Evolutionary conservation across 2,888 invertebrate genomes (phyloP).

Genomic region (Ecdyonurus torrentis): DNA sequence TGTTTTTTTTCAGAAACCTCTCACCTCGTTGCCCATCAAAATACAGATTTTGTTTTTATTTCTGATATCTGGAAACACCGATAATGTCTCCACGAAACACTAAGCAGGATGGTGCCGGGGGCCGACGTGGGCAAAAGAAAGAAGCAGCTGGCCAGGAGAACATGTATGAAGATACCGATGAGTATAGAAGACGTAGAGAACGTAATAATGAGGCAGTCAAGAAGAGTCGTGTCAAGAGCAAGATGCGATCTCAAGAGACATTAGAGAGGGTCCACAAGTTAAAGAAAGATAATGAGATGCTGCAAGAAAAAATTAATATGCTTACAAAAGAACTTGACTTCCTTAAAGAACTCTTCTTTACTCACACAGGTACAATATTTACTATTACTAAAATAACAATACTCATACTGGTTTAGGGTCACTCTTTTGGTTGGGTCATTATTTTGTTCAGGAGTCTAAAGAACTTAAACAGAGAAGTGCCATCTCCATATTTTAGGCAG

Average conservation of each 20-base stretch:
- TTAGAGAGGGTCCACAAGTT: slow-evolving; percentile 54
- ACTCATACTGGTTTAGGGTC: too few relatives aligned
- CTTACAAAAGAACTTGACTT: slow-evolving; percentile 65
- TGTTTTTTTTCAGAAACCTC: too few relatives aligned
- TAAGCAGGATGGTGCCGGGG: not conserved
- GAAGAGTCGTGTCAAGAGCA: slow-evolving; percentile 61
- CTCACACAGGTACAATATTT: slow-evolving; percentile 48
- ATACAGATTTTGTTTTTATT: too few relatives aligned
- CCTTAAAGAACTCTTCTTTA: slow-evolving; percentile 62
- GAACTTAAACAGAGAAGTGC: too few relatives aligned
- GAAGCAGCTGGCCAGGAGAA: not conserved
- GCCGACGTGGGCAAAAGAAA: not conserved
- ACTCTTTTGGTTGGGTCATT: too few relatives aligned
- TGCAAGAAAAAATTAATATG: slow-evolving; percentile 65
- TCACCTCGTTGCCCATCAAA: too few relatives aligned
- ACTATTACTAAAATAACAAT: too few relatives aligned
- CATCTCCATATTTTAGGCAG: too few relatives aligned
- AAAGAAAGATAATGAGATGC: slow-evolving; percentile 58
- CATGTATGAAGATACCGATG: not conserved
- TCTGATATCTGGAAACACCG: not conserved
- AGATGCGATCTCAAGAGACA: slow-evolving; percentile 60
- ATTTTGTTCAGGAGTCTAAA: too few relatives aligned
- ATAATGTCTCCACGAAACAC: slow-evolving; percentile 5
- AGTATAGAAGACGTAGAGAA: slow-evolving; percentile 7
- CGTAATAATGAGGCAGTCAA: slow-evolving; percentile 49